Evolutionary conservation across 2,113 vertebrate species (phyloP), one percentile per base, ranked within the genome.

Genomic region (Trinectes maculatus): DNA sequence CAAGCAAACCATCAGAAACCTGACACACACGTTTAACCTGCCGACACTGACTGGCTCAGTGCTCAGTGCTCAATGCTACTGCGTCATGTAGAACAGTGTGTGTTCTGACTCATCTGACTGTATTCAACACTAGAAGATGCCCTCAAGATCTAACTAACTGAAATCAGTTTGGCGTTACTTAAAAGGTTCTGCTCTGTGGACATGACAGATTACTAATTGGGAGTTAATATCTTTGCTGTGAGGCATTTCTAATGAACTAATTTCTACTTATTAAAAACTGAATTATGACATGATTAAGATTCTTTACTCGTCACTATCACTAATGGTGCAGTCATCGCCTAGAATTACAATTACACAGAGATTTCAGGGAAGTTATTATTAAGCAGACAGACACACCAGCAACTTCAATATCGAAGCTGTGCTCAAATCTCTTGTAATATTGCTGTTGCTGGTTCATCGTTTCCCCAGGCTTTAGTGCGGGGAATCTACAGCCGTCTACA

Each of bases 301-400:
- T n/a, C n/a, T n/a, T n/a, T n/a, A n/a, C n/a, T n/a, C n/a, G n/a
- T n/a, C n/a, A n/a, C n/a, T n/a, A n/a, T n/a, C n/a, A n/a, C n/a
- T n/a, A n/a, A n/a, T n/a, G n/a, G n/a, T n/a, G n/a, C 21, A 21
- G 43, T 44, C 22, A 44, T 10, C 22, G 43, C 19, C 21, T 44
- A 22, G 24, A 56, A 56, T n/a, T n/a, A n/a, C n/a, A n/a, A n/a
- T n/a, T 19, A 55, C 40, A 66, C 13, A 48, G 8, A 53, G 13
- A 55, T 6, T 15, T 48, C 8, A 49, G 36, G 46, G 57, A 46
- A 29, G 64, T 55, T 8, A 40, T 29, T 37, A 40, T 16, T 7
- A 43, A 28, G 61, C 46, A 70, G 46, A 66, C 40, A 62, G 71
- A 81, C 73, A 82, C 47, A 78, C 13, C 70, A 72, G 71, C 52